phyloP scores from a whole-genome alignment of 2,888 invertebrate genomes.

The Plagodis dolabraria region DNA sequence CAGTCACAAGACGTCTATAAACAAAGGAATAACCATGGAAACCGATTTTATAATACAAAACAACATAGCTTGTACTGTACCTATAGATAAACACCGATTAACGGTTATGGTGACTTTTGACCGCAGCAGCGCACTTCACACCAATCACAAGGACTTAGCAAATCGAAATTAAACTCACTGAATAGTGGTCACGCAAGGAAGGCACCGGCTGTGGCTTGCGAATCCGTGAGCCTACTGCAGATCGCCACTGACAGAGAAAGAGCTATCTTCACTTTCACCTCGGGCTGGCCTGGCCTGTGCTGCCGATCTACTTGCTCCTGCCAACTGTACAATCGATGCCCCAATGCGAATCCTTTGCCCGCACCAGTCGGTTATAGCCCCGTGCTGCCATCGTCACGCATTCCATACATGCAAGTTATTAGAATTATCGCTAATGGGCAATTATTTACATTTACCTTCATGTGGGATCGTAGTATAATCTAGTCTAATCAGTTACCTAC shows the following conservation, averaged over 20 bases:
- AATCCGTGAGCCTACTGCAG: constrained; percentile 29
- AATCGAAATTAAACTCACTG: constrained; percentile 35
- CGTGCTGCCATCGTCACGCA: constrained; percentile 55
- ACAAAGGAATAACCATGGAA: no score
- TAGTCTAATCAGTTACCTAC: constrained; percentile 5
- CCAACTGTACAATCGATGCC: constrained; percentile 52
- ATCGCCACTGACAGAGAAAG: constrained; percentile 53
- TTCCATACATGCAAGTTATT: constrained; percentile 68
- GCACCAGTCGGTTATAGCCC: constrained; percentile 63
- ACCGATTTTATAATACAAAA: no score
- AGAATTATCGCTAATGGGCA: constrained; percentile 67
- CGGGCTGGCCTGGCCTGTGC: constrained; percentile 4
- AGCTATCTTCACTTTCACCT: constrained; percentile 74
- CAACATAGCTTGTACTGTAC: constrained; percentile 1
- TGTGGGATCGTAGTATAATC: constrained; percentile 60
- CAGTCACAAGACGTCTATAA: no score
- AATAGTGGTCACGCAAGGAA: constrained; percentile 27
- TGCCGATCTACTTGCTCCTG: constrained; percentile 70
- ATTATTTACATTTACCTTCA: constrained; percentile 68
- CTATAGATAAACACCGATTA: constrained; percentile 6
- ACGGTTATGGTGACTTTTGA: neutral
- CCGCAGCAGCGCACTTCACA: constrained; percentile 15
- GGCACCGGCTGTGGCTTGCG: constrained; percentile 47
- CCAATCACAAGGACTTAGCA: constrained; percentile 16
- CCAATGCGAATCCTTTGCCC: constrained; percentile 58